Evolutionary conservation across 1,140 invertebrate genomes (phyloP), one percentile per base, ranked within the genome.

Genomic region (Hylaeus anthracinus): DNA sequence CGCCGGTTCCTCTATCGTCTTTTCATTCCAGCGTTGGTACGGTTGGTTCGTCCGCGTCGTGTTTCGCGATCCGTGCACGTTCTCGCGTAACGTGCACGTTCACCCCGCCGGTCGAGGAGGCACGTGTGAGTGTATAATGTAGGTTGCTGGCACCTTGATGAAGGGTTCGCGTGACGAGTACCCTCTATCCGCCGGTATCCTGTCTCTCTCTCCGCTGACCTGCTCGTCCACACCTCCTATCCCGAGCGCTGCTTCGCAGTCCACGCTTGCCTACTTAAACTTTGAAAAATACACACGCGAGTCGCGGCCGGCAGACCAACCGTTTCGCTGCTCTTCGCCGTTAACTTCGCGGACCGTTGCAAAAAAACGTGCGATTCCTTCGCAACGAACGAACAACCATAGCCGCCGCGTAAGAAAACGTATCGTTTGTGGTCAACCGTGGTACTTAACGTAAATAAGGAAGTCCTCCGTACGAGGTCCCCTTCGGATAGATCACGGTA

Each of bases 91-190:
- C 84, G 79, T 86, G 84, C 84, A 86, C 84, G 83, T 85, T 86
- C 79, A 80, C 81, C 79, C 72, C 71, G 70, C 51, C 66, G 58
- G 60, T 53, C 74, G 72, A 79, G 88, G 82, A 83, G 88, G 83
- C 90, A 90, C 90, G 89, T 88, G 90, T 92, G 90, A 86, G 90
- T 87, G 81, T 89, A 88, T 88, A 90, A 90, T 88, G 87, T 91
- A 90, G 89, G 87, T 91, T 91, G 90, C 88, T 88, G 87, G 88
- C 87, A 88, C 87, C 88, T 87, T 93, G 92, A 92, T 93, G 92
- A 92, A 92, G 90, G 90, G 90, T 93, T 93, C 91, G 92, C 92
- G 92, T 93, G 92, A 93, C 91, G 91, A 92, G 89, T 88, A 86
- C 87, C 88, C 88, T 89, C 86, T 90, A 88, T 90, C 85, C 86